Percentiles rank a stretch among this genome's conserved stretches.
Evolutionary conservation across 2,797 vertebrate species (phyloP).

Genomic region (Peromyscus eremicus): DNA sequence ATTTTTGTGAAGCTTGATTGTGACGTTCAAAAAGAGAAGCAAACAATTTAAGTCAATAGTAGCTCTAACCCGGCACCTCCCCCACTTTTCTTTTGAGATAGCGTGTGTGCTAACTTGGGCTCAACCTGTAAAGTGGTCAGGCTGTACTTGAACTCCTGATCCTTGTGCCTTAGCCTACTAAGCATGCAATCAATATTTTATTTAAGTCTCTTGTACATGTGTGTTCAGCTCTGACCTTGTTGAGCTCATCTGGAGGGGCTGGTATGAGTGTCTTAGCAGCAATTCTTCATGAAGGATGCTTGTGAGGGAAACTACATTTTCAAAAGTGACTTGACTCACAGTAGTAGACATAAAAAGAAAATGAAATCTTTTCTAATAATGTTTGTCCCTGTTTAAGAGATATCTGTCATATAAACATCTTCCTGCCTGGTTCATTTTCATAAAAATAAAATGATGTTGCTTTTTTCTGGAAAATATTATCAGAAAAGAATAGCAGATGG

Average conservation of each 20-base stretch:
- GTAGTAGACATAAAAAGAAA: not conserved
- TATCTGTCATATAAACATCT: slow-evolving; percentile 27
- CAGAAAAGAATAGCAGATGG: slow-evolving; percentile 25
- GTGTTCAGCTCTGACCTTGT: not conserved
- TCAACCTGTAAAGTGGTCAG: not conserved
- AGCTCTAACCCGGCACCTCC: not conserved
- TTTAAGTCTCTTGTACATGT: not conserved
- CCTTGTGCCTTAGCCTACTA: not conserved
- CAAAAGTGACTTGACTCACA: slow-evolving; percentile 31
- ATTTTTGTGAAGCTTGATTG: not conserved
- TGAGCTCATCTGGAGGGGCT: not conserved
- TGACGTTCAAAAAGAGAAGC: slow-evolving; percentile 13
- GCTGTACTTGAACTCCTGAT: not conserved
- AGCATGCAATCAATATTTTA: not conserved
- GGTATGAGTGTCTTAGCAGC: not conserved
- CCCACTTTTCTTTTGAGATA: not conserved
- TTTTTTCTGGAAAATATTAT: slow-evolving; percentile 49
- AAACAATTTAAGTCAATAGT: not conserved
- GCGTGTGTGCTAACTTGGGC: not conserved
- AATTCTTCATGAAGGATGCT: not conserved
- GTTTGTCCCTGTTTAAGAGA: slow-evolving; percentile 2
- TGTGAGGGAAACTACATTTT: not conserved
- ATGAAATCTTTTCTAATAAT: not conserved
- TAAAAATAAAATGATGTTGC: not conserved
- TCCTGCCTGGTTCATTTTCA: slow-evolving; percentile 25